These are phyloP conservation scores for Agrochola circellaris DNA, from an alignment of 2,888 invertebrate genomes.

Conservation along the genomic window DNA sequence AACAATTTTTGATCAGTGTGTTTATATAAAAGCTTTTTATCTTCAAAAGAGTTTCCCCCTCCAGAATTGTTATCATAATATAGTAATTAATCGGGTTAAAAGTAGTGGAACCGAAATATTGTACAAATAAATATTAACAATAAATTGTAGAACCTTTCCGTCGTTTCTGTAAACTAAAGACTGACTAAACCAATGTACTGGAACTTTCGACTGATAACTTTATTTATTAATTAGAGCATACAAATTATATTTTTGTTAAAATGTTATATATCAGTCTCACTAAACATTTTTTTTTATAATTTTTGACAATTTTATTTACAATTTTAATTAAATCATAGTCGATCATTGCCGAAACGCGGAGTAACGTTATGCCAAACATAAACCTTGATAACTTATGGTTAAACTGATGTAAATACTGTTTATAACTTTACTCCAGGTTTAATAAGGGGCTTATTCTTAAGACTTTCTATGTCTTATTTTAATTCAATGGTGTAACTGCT, in stretches of 20 bases:
- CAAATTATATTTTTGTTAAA: neutral
- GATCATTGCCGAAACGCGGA: neutral
- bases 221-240: neutral
- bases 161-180: conserved; percentile 44
- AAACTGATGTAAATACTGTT: too few relatives aligned
- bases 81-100: conserved; percentile 24
- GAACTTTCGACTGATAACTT: conserved; percentile 18
- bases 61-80: neutral
- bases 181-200: conserved; percentile 27
- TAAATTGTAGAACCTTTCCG: conserved; percentile 9
- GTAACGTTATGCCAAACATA: neutral
- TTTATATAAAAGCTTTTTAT: neutral
- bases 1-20: conserved; percentile 3
- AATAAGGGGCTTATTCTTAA: neutral
- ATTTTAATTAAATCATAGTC: neutral
- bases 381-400: neutral
- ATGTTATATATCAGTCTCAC: neutral
- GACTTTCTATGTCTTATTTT: neutral
- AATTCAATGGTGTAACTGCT: neutral
- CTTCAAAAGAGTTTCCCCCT: neutral
- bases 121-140: conserved; percentile 54
- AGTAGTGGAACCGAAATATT: conserved; percentile 35
- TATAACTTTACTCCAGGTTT: neutral
- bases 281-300: neutral
- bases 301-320: neutral